Evolutionary conservation across 1,140 invertebrate species (phyloP), one percentile per base, ranked within the genome.

Genomic region (Agrilus planipennis): DNA sequence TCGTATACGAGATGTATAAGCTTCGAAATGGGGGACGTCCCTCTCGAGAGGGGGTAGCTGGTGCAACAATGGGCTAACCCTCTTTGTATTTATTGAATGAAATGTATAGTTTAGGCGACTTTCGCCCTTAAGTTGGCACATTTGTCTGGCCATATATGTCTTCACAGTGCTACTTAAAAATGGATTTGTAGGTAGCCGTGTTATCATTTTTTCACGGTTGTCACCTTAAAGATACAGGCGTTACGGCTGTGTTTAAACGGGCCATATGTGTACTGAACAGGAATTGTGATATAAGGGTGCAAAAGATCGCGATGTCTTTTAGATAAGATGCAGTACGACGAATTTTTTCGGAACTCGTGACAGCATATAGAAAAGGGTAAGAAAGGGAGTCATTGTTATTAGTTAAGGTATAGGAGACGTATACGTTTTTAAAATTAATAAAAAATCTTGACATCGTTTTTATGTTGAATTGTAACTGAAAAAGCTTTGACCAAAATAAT

Each of bases 151-250:
- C n/a, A 9, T 15, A 23, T 14, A 7, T 20, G 49, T 46, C 38
- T 39, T 22, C 17, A 6, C 10, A n/a, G 47, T 52, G 49, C 37
- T 46, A 45, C 47, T 39, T 48, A 46, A 43, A 41, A 44, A 11
- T 46, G 49, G 52, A 41, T 49, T 34, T 30, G 34, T 23, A 34
- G 12, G 27, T 30, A 30, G 25, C 46, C 47, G 49, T 52, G 52
- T 51, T 58, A 44, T 46, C 47, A 49, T 55, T 60, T 58, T 57
- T 57, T 51, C 53, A 60, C 56, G 58, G 52, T 54, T 60, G 58
- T 60, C 58, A 49, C 43, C 51, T 49, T 50, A 49, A 48, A 44
- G 25, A 30, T 30, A 39, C 39, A 18, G n/a, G 45, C 48, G 52
- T 56, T 58, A 56, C 43, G 55, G 52, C 55, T 35, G 52, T 47